Evolutionary conservation across 2,797 vertebrate genomes (phyloP).

Genomic region (Diplodus puntazzo): DNA sequence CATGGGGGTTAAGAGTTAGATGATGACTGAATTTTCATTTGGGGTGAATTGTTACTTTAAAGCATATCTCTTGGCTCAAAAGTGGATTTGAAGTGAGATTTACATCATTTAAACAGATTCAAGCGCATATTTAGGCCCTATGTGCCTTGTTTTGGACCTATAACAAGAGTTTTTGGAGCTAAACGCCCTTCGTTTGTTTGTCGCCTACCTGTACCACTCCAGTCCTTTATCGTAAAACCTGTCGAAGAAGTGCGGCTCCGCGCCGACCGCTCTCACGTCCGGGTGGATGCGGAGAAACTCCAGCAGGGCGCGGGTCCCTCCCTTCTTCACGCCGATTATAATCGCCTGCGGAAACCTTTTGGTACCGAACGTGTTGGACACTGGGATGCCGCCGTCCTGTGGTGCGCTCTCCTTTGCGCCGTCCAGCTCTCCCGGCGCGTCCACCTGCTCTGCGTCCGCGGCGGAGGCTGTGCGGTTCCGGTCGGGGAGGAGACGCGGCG

Average conservation of each 20-base stretch:
- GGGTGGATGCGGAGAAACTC: slow-evolving; percentile 94
- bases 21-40: too few species aligned
- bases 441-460: slow-evolving; percentile 52
- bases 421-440: slow-evolving; percentile 50
- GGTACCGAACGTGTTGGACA: slow-evolving; percentile 81
- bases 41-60: neutral
- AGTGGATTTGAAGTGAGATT: neutral
- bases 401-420: slow-evolving; percentile 21
- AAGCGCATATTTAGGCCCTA: neutral
- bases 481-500: slow-evolving; percentile 40
- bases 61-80: neutral
- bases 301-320: slow-evolving; percentile 92
- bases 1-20: too few species aligned
- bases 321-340: slow-evolving; percentile 95
- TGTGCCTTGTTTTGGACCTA: neutral
- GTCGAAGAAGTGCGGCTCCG: slow-evolving; percentile 95
- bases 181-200: neutral
- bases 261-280: slow-evolving; percentile 91
- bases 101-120: neutral
- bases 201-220: slow-evolving; percentile 92
- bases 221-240: slow-evolving; percentile 91
- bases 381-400: slow-evolving; percentile 61
- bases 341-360: slow-evolving; percentile 91
- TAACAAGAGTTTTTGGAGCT: too few species aligned
- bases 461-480: slow-evolving; percentile 52